Evolutionary conservation across 2,797 vertebrate species (phyloP), one percentile per base, ranked within the genome.

Genomic region (Gila robusta): DNA sequence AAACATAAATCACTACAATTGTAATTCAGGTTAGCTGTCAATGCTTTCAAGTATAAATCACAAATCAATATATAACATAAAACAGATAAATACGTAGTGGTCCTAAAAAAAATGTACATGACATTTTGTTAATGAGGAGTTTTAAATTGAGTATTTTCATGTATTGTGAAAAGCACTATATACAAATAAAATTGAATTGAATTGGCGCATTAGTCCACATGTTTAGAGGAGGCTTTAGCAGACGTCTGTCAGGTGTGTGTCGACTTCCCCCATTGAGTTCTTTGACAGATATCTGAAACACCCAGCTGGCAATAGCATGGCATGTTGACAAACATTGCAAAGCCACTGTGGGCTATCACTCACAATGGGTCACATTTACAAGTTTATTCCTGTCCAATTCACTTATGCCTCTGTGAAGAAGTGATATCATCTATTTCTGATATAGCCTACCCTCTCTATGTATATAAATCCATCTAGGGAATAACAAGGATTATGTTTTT

Each of bases 291-390:
- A 81, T 94, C 93, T 92, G 89, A 92, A 94, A 93, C 87, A 81
- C 93, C 90, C 94, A 94, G 94, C 93, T 95, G 94, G 92, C 93
- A 84, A 91, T 87, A 91, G 87, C 87, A 87, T 84, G 93, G 89
- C 91, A 85, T 92, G 94, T 94, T 95, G 93, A 91, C 91, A 93
- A 94, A 95, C 93, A 95, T 90, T 90, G 92, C 91, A 89, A 91
- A 90, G 91, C 90, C 92, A 93, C 93, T 91, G 93, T 92, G 91
- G 93, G 92, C 92, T 86, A 81, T n/a, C 86, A 84, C 91, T 89
- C 91, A 91, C 91, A 79, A 87, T 21, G 77, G 93, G 83, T 90
- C 87, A 92, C 89, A 81, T 94, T 93, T 91, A 93, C 90, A 87
- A 83, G 82, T 91, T 91, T 86, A 90, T 89, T 88, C 79, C 92